phyloP scores from a whole-genome alignment of 2,888 invertebrate genomes.

The Nephrotoma guestfalica region DNA sequence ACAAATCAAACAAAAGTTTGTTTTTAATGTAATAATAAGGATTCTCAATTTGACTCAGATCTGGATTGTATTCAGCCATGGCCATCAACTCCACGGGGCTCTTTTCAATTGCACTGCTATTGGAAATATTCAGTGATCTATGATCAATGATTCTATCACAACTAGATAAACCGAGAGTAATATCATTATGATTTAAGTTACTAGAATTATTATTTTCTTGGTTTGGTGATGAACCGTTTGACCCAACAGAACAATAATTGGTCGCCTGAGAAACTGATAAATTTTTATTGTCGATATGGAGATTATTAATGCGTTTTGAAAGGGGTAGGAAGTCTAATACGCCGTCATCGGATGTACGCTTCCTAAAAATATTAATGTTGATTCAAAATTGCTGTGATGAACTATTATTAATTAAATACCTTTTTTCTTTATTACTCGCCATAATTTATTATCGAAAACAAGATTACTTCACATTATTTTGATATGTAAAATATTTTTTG shows the following conservation, averaged over 20 bases:
- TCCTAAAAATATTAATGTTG: constrained; percentile 38
- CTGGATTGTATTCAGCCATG: constrained; percentile 47
- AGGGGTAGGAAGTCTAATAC: constrained; percentile 57
- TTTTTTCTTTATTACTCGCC: background rate
- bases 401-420: background rate
- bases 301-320: constrained; percentile 79
- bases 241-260: background rate
- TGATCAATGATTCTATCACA: background rate
- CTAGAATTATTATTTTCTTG: background rate
- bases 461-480: background rate
- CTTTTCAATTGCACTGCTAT: background rate
- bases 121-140: background rate
- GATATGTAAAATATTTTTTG: too few relatives aligned
- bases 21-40: constrained; percentile 76
- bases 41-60: constrained; percentile 60
- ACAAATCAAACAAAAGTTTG: constrained; percentile 71
- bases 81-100: background rate
- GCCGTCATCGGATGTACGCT: constrained; percentile 63
- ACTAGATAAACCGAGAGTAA: background rate
- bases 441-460: background rate
- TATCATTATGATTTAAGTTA: background rate
- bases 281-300: constrained; percentile 56
- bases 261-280: background rate
- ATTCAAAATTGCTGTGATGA: background rate
- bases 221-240: background rate